Evolutionary conservation across 2,113 vertebrate genomes (phyloP).

Genomic region (Ibidorhyncha struthersii): DNA sequence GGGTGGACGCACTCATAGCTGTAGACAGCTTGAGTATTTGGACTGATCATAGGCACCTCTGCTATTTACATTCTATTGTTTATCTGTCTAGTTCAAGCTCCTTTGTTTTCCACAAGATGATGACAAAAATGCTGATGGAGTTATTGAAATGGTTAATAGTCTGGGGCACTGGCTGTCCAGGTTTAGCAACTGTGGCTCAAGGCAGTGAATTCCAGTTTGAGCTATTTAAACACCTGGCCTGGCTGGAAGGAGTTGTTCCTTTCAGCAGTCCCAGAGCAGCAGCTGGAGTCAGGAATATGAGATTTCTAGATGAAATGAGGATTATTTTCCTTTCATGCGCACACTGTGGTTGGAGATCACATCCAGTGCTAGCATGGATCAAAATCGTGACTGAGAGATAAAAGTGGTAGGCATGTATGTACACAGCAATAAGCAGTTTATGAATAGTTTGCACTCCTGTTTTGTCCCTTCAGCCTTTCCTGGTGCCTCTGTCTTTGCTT

Average conservation of each 20-base stretch:
- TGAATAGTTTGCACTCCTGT: not conserved
- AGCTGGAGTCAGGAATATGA: not conserved
- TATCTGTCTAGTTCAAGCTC: not conserved
- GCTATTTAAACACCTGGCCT: slow-evolving; percentile 27
- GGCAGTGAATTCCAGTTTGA: not conserved
- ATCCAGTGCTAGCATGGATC: not conserved
- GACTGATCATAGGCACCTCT: not conserved
- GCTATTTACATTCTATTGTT: not conserved
- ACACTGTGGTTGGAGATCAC: not conserved
- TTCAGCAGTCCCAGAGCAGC: not conserved
- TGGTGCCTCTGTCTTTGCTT: not conserved
- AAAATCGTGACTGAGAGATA: not conserved
- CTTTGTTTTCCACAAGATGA: not conserved
- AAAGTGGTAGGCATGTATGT: not conserved
- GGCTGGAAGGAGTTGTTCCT: not conserved
- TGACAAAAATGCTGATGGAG: not conserved
- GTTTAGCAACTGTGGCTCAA: slow-evolving; percentile 1
- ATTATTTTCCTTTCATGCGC: not conserved
- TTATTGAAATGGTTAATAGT: not conserved
- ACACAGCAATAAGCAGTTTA: not conserved
- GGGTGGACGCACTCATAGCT: not conserved
- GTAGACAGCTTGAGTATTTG: not conserved
- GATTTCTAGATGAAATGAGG: not conserved
- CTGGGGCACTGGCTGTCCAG: not conserved
- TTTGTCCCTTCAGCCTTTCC: not conserved